Percentiles rank a stretch among this genome's conserved stretches.
Evolutionary conservation across 35 echinoderm and acorn worm genomes (phyloP).

Genomic region (Ophiothrix spiculata): DNA sequence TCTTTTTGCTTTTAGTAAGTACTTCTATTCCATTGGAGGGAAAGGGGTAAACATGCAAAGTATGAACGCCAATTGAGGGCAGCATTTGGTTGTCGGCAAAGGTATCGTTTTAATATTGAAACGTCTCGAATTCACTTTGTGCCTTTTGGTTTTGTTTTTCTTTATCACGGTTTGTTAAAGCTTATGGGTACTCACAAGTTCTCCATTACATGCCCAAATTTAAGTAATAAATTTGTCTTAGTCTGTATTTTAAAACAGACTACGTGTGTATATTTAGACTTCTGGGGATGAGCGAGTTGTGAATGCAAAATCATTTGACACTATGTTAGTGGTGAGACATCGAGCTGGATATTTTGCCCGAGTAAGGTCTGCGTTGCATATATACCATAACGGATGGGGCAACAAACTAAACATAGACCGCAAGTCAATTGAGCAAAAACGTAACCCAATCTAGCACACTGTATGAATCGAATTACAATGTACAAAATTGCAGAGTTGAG

Average conservation of each 20-base stretch:
- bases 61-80: background rate
- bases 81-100: background rate
- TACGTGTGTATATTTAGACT: constrained; percentile 2
- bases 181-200: background rate
- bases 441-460: background rate
- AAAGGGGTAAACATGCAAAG: background rate
- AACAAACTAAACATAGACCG: constrained; percentile 8
- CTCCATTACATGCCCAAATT: constrained; percentile 1
- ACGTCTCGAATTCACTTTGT: background rate
- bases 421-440: background rate
- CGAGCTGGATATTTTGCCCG: background rate
- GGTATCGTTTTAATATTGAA: background rate
- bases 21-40: background rate
- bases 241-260: constrained; percentile 12
- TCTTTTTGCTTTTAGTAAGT: background rate
- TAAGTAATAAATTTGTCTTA: constrained; percentile 17
- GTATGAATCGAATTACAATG: background rate
- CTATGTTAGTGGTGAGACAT: background rate
- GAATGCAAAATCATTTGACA: constrained; percentile 13
- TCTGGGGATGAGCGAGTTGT: background rate
- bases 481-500: background rate
- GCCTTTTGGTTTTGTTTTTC: background rate
- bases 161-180: background rate
- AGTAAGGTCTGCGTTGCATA: background rate
- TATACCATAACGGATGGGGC: background rate